A percentile compares a stretch with the other conserved stretches of the same genome.
Conservation (phyloP, 2,888 invertebrate genomes). For the Aphidius colemani region DNA sequence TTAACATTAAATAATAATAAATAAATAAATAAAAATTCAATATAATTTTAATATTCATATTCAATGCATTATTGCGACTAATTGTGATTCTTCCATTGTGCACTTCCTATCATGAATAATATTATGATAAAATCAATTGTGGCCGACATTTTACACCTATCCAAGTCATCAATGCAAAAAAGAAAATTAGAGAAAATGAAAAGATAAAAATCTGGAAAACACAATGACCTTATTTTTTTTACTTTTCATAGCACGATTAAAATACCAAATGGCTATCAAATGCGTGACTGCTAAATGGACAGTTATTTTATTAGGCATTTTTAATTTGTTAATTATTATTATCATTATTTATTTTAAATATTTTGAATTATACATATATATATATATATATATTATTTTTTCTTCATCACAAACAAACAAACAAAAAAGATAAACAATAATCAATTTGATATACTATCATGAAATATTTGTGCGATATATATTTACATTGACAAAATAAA, state of each 20-base stretch:
- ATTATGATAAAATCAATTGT: not conserved
- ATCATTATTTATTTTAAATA: slow-evolving; percentile 1
- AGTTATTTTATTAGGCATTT: slow-evolving; percentile 54
- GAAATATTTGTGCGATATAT: slow-evolving; percentile 30
- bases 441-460: slow-evolving; percentile 27
- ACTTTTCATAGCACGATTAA: slow-evolving; percentile 23
- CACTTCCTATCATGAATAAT: slow-evolving; percentile 24
- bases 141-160: too few relatives aligned
- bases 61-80: not conserved
- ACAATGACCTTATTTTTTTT: too few relatives aligned
- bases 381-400: slow-evolving; percentile 35
- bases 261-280: slow-evolving; percentile 33
- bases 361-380: slow-evolving; percentile 2
- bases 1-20: too few relatives aligned
- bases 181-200: not conserved
- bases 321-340: slow-evolving; percentile 34
- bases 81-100: slow-evolving; percentile 35
- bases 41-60: not conserved
- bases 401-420: slow-evolving; percentile 39
- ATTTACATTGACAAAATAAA: slow-evolving; percentile 46
- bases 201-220: too few relatives aligned
- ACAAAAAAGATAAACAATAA: slow-evolving; percentile 19
- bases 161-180: not conserved
- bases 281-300: slow-evolving; percentile 42
- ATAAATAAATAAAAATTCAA: not conserved